Base-by-base conservation (phyloP, 2,888 invertebrate genomes). In the Epiblema foenella region DNA sequence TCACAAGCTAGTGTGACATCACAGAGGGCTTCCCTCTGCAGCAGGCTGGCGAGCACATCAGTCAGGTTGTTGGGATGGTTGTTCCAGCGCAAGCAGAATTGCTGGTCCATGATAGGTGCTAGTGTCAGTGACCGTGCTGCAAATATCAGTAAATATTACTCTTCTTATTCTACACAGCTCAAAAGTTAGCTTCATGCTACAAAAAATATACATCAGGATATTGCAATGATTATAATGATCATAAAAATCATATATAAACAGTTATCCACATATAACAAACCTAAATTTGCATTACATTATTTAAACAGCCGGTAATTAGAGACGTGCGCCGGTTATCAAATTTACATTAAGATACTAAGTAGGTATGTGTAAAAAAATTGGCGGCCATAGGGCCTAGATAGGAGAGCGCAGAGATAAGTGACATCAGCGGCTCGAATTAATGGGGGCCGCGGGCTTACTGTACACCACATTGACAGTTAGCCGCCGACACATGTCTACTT, bases 71-170 rank as follows among this genome's bases (percentile, higher is more conserved):
- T 96, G 88, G 97, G 97, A 94, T 98, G 98, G 95, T 98, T 98
- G 95, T 98, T 97, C 98, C 98, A 98, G 95, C 97, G 96, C 91
- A 98, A 95, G 94, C 97, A 97, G 94, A 97, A 98, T 95, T 98
- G 97, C 93, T 96, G 96, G 95, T 96, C 95, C 95, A 95, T 95
- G 89, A 93, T 94, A 83, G 93, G 91, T 89, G 93, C 90, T 90
- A 91, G 86, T 92, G 94, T 93, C 93, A 94, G 90, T 93, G 94
- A 90, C 89, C 93, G 93, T 90, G 91, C 94, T 94, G 91, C 80
- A 92, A 91, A 83, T 75, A 83, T 80, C 75, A 75, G 58, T 73
- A 62, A 49, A 62, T 20, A 73, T 63, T 60, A 83, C 85, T 85
- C 84, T 83, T 80, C 84, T 58, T 64, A 83, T 85, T 85, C 84